Conservation (phyloP, 2,888 invertebrate species). For the Hydroisotoma schaefferi region DNA sequence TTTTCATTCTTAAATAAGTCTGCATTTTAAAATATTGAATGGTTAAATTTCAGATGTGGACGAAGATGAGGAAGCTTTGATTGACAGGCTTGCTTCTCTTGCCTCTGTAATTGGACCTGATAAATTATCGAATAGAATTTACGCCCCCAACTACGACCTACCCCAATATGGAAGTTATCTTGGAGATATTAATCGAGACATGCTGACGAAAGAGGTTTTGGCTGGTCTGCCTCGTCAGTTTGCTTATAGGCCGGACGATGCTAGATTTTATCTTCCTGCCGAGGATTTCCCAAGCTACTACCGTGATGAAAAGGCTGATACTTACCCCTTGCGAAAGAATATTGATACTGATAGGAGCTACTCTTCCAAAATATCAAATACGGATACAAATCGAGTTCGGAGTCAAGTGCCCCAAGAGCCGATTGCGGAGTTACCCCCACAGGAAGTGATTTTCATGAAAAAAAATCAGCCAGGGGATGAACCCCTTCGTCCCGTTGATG, state of each 20-base stretch:
- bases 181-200: slow-evolving; percentile 13
- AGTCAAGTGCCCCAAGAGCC: slow-evolving; percentile 1
- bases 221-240: slow-evolving; percentile 38
- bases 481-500: slow-evolving; percentile 1
- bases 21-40: background rate
- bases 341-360: background rate
- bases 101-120: slow-evolving; percentile 28
- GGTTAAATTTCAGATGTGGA: slow-evolving; percentile 16
- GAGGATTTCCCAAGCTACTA: slow-evolving; percentile 26
- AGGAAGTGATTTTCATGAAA: slow-evolving; percentile 32
- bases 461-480: slow-evolving; percentile 22
- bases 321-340: background rate
- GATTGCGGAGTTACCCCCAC: slow-evolving; percentile 9
- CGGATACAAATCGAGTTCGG: background rate
- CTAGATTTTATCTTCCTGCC: slow-evolving; percentile 39
- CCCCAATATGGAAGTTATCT: slow-evolving; percentile 24
- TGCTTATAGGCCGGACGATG: slow-evolving; percentile 43
- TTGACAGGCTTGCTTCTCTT: slow-evolving; percentile 41
- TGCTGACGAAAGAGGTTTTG: slow-evolving; percentile 20
- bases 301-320: slow-evolving; percentile 6
- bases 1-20: background rate
- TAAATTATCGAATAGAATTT: slow-evolving; percentile 6
- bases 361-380: background rate
- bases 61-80: slow-evolving; percentile 45
- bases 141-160: slow-evolving; percentile 25